Evolutionary conservation across 2,797 vertebrate genomes (phyloP).

Genomic region (Micropoecilia bifurca): DNA sequence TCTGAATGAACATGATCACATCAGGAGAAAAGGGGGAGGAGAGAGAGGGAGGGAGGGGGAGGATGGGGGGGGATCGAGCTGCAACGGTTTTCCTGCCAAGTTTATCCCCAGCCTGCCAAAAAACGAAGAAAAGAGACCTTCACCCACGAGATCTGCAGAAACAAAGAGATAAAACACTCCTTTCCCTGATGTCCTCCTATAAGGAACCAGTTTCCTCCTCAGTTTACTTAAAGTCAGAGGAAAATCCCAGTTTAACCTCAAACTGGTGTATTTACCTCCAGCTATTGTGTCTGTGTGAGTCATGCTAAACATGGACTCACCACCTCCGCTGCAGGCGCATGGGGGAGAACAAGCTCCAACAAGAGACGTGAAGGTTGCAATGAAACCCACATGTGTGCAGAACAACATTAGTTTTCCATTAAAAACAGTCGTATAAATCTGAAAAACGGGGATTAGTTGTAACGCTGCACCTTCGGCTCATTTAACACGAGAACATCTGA

Average conservation of each 20-base stretch:
- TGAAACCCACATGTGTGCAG: not conserved
- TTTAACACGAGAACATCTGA: conserved; percentile 2
- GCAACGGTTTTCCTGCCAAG: conserved; percentile 58
- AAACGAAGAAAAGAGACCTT: conserved; percentile 34
- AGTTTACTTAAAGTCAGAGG: not conserved
- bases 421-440: not conserved
- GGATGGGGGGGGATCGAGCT: not conserved
- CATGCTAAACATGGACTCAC: not conserved
- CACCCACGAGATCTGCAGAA: not conserved
- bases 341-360: not conserved
- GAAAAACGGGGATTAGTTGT: not conserved
- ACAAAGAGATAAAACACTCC: conserved; percentile 7
- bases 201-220: not conserved
- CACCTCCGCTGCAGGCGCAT: not conserved
- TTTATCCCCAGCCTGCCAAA: conserved; percentile 44
- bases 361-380: not conserved
- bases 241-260: conserved; percentile 12
- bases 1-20: conserved; percentile 57
- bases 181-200: not conserved
- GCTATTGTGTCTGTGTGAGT: conserved; percentile 19
- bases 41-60: not conserved
- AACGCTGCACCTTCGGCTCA: not conserved
- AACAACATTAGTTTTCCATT: conserved; percentile 1
- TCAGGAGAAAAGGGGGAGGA: conserved; percentile 26
- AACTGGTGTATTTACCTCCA: conserved; percentile 9